Base-by-base conservation (phyloP, 2,888 invertebrate species). In the Agriotes lineatus region DNA sequence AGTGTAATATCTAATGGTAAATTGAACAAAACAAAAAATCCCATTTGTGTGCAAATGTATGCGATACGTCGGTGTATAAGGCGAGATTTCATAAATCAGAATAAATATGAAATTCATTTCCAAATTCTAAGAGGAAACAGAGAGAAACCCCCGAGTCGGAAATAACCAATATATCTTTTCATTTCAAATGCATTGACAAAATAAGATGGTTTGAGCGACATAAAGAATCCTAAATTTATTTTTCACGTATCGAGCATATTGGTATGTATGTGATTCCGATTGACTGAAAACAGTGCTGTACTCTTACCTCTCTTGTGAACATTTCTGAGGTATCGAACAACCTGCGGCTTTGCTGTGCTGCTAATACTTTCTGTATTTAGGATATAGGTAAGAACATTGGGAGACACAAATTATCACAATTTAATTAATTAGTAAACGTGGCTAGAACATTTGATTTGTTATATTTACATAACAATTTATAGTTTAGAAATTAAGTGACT, bases 251-350 rank as follows among this genome's bases (percentile, higher is more conserved):
- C 73, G 69, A 58, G 57, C 67, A 48, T 64, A 74, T 72, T 73
- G 74, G 70, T 78, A 78, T 75, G 77, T 78, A 79, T 79, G 78
- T 76, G 77, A 79, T 79, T 77, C 76, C 72, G 75, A 78, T 77
- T 79, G 77, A 78, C 76, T 76, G 77, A 76, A 78, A 78, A 54
- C 52, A 54, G 60, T 56, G 52, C 14, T 42, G 16, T 12, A 42
- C 39, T 25, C 25, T 25, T 12, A 39, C 12, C 10, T 14, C 16
- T 42, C 16, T 42, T 16, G n/a, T n/a, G n/a, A n/a, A n/a, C n/a
- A n/a, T n/a, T n/a, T n/a, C n/a, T n/a, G n/a, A n/a, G n/a, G n/a
- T n/a, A n/a, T n/a, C n/a, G n/a, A n/a, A n/a, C n/a, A n/a, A n/a
- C n/a, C n/a, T n/a, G n/a, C n/a, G n/a, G n/a, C n/a, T n/a, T n/a